These are phyloP conservation scores for Girardinus metallicus DNA, from an alignment of 2,797 vertebrate species.

Conservation along the genomic window DNA sequence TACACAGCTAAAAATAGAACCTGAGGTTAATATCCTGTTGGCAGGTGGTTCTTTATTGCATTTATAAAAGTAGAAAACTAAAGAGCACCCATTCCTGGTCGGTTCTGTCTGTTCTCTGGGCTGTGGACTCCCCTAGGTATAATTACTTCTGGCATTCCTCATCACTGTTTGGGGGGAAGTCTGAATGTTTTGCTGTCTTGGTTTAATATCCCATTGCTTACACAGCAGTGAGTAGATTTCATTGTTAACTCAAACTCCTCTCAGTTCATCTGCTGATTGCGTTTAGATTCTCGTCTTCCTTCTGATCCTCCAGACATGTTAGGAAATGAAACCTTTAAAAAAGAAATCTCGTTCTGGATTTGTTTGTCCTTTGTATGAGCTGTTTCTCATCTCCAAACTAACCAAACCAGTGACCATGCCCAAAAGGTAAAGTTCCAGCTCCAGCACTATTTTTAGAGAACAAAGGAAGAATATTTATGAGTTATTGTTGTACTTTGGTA, in stretches of 20 bases:
- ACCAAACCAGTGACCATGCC: not conserved
- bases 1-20: not conserved
- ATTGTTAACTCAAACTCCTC: not conserved
- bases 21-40: no score
- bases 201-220: not conserved
- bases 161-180: not conserved
- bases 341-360: not conserved
- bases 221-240: not conserved
- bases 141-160: not conserved
- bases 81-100: not conserved
- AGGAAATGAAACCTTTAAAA: not conserved
- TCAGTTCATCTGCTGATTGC: not conserved
- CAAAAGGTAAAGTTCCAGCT: constrained; percentile 20
- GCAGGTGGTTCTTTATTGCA: not conserved
- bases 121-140: not conserved
- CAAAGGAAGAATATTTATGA: constrained; percentile 46
- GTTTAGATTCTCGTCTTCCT: not conserved
- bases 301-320: not conserved
- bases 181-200: not conserved
- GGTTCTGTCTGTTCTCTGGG: not conserved
- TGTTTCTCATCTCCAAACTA: not conserved
- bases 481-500: constrained; percentile 24
- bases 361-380: not conserved
- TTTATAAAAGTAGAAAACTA: not conserved
- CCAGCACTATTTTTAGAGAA: constrained; percentile 7